phyloP scores from a whole-genome alignment of 1,140 invertebrate genomes.

The Drosophila rufa region DNA sequence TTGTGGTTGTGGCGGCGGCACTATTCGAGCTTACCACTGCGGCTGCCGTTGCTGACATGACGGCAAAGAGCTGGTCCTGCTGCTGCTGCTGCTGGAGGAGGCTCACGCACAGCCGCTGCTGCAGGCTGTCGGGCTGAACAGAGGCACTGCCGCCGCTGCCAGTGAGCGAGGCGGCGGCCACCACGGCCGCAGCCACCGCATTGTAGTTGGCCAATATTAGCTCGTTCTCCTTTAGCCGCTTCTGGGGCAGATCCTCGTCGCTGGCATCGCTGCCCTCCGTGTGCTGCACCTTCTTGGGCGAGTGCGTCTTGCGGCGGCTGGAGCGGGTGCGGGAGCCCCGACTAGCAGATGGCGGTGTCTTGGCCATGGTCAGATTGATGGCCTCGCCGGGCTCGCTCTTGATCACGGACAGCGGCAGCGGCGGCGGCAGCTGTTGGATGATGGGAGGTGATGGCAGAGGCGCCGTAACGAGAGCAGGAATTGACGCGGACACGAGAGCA shows the following conservation, averaged over 20 bases:
- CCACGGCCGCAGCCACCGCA: constrained; percentile 63
- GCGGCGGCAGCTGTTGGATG: background rate
- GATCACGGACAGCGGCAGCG: constrained; percentile 26
- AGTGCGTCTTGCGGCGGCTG: constrained; percentile 68
- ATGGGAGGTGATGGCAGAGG: constrained; percentile 3
- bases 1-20: constrained; percentile 9
- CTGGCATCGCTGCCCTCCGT: constrained; percentile 43
- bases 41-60: constrained; percentile 33
- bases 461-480: background rate
- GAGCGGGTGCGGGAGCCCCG: constrained; percentile 48
- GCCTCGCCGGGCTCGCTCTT: constrained; percentile 62
- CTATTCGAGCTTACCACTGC: constrained; percentile 22
- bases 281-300: constrained; percentile 67
- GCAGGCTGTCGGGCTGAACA: constrained; percentile 32
- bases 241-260: constrained; percentile 44
- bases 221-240: constrained; percentile 68
- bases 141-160: background rate
- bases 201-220: constrained; percentile 72
- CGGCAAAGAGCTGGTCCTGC: constrained; percentile 51
- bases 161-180: constrained; percentile 47
- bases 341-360: constrained; percentile 23
- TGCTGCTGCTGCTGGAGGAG: constrained; percentile 59
- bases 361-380: constrained; percentile 59
- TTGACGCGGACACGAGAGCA: background rate
- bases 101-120: constrained; percentile 45